Evolutionary conservation across 1,140 invertebrate species (phyloP).

Genomic region (Tetranychus urticae): DNA sequence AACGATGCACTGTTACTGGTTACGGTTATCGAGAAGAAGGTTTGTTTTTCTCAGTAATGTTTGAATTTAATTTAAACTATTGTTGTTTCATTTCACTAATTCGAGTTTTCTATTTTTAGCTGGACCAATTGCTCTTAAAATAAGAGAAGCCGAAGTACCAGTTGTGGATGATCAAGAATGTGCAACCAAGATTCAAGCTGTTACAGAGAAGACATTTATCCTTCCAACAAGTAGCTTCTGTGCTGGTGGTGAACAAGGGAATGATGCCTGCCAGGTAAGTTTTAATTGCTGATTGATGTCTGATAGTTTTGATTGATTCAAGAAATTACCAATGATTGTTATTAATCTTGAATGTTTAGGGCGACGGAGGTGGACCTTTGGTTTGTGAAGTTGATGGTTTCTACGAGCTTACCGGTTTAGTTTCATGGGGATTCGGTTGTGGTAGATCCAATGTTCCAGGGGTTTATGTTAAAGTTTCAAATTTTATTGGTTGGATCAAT

Average conservation of each 20-base stretch:
- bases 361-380: constrained; percentile 68
- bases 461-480: constrained; percentile 77
- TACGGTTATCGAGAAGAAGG: constrained; percentile 79
- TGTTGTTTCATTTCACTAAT: background rate
- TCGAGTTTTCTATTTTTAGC: constrained; percentile 25
- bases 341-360: constrained; percentile 25
- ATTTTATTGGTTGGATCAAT: constrained; percentile 88
- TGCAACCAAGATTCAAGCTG: constrained; percentile 68
- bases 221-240: constrained; percentile 74
- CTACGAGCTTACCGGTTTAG: constrained; percentile 65
- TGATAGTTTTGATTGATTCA: background rate
- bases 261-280: constrained; percentile 69
- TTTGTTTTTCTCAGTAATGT: constrained; percentile 19
- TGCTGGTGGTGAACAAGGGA: constrained; percentile 68
- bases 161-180: constrained; percentile 79
- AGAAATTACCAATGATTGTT: background rate
- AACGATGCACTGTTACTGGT: constrained; percentile 69
- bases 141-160: constrained; percentile 69
- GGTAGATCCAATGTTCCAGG: constrained; percentile 64
- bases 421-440: constrained; percentile 79
- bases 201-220: constrained; percentile 79
- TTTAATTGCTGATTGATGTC: background rate
- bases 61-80: no score
- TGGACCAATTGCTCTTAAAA: constrained; percentile 63
- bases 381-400: constrained; percentile 67